Evolutionary conservation across 2,113 vertebrate species (phyloP).

Genomic region (Rhinolophus sinicus): DNA sequence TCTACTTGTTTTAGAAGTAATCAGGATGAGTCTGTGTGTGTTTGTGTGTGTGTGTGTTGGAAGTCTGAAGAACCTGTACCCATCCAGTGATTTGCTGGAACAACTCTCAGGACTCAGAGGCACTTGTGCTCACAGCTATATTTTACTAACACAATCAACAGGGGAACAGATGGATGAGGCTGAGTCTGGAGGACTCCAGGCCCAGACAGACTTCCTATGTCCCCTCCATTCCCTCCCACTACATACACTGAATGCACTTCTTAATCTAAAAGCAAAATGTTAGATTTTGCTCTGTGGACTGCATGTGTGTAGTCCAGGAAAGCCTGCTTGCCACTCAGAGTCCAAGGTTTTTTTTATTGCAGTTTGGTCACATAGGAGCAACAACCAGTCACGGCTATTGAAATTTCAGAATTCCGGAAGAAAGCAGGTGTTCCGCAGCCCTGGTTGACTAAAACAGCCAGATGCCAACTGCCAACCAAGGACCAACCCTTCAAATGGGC

Average conservation of each 20-base stretch:
- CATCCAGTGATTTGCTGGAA: neutral
- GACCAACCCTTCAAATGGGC: rapidly evolving
- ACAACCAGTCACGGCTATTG: neutral
- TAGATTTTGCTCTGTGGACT: no score
- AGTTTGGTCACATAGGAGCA: neutral
- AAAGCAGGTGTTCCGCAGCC: neutral
- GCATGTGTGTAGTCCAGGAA: no score
- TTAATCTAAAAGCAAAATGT: neutral
- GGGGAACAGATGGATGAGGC: neutral
- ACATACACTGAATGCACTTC: neutral
- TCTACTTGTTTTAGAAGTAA: neutral
- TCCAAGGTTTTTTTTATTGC: neutral
- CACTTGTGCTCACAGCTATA: neutral
- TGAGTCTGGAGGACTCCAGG: neutral
- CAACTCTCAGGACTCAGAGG: neutral
- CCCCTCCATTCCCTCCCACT: neutral
- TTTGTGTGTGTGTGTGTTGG: neutral
- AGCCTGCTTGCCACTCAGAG: neutral
- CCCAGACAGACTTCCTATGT: neutral
- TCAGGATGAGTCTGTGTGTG: neutral
- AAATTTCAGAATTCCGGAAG: neutral
- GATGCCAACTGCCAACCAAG: neutral
- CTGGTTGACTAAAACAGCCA: neutral
- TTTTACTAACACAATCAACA: neutral
- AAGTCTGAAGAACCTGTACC: neutral